phyloP scores from a whole-genome alignment of 2,888 invertebrate genomes.

The Pachliopta kotzebuea region DNA sequence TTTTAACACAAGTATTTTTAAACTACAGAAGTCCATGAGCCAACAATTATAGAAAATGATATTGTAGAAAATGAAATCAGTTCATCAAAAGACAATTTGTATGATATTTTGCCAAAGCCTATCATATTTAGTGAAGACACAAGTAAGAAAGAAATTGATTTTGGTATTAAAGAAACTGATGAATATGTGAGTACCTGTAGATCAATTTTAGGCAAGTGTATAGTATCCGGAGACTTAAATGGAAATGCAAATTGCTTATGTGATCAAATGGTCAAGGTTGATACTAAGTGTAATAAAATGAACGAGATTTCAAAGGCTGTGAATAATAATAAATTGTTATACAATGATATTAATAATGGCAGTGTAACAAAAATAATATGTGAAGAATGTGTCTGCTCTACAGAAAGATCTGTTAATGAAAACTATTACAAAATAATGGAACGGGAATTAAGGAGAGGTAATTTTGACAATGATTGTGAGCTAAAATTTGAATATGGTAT shows the following conservation, averaged over 20 bases:
- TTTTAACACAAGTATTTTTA: constrained; percentile 4
- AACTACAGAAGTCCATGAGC: background rate
- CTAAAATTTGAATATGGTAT: constrained; percentile 51
- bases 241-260: constrained; percentile 49
- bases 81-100: background rate
- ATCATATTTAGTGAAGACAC: constrained; percentile 24
- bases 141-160: constrained; percentile 19
- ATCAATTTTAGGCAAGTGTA: constrained; percentile 50
- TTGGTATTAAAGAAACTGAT: constrained; percentile 33
- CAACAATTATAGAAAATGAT: constrained; percentile 8
- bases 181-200: constrained; percentile 43
- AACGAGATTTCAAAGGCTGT: constrained; percentile 22
- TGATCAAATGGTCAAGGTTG: constrained; percentile 45
- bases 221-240: constrained; percentile 42
- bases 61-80: background rate
- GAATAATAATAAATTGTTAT: constrained; percentile 15
- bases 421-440: constrained; percentile 9
- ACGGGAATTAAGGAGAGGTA: constrained; percentile 24
- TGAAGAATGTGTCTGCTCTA: constrained; percentile 49
- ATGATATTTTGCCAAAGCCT: background rate
- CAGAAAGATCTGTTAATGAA: constrained; percentile 10
- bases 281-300: constrained; percentile 37
- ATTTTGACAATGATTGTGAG: constrained; percentile 29
- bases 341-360: background rate
- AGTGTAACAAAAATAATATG: constrained; percentile 34